Conservation (phyloP, 2,888 invertebrate species). For the Stenichneumon culpator region DNA sequence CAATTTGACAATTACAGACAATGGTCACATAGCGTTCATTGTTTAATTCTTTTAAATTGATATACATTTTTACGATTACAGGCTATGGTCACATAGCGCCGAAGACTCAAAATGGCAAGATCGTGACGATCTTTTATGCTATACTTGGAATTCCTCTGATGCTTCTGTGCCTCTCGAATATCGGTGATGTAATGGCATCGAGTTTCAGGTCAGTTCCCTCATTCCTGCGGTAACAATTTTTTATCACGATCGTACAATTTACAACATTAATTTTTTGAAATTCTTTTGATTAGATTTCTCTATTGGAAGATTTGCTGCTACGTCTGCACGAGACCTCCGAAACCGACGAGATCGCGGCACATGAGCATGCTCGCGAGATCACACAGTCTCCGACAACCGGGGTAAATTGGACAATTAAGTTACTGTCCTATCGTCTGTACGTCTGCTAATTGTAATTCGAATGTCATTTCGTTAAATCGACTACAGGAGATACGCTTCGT, state of each 20-base stretch:
- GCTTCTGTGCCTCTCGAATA: slow-evolving; percentile 97
- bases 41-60: not conserved
- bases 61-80: slow-evolving; percentile 81
- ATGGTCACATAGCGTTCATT: too few relatives aligned
- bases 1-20: too few relatives aligned
- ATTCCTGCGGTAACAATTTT: not conserved
- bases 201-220: slow-evolving; percentile 89
- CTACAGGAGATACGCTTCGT: slow-evolving; percentile 52
- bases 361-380: slow-evolving; percentile 78
- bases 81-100: slow-evolving; percentile 98
- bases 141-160: slow-evolving; percentile 98
- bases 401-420: slow-evolving; percentile 71
- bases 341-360: slow-evolving; percentile 86
- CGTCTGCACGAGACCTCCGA: slow-evolving; percentile 93
- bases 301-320: slow-evolving; percentile 97
- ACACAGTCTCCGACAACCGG: slow-evolving; percentile 82
- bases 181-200: slow-evolving; percentile 97
- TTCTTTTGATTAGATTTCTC: slow-evolving; percentile 88
- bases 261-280: not conserved
- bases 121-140: slow-evolving; percentile 98
- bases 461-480: slow-evolving; percentile 65
- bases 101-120: slow-evolving; percentile 96
- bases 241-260: slow-evolving; percentile 1
- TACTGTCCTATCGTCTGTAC: not conserved
- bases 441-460: slow-evolving; percentile 54